phyloP scores from a whole-genome alignment of 1,140 invertebrate genomes.

The Drosophila dunni region DNA sequence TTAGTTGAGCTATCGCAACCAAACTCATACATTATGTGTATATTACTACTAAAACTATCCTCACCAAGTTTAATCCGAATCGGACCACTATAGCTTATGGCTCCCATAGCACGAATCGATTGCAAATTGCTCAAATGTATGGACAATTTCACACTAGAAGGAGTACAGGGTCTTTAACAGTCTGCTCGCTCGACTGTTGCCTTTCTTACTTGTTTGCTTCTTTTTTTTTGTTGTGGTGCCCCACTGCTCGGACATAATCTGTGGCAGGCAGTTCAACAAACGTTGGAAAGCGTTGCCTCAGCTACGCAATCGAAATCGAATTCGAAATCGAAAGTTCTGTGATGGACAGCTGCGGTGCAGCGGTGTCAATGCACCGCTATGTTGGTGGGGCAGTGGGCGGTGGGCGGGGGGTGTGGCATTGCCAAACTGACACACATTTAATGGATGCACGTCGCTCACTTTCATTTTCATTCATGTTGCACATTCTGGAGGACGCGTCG shows the following conservation, averaged over 20 bases:
- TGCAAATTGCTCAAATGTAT: too few relatives aligned
- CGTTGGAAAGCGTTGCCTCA: conserved; percentile 31
- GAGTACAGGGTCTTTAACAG: too few relatives aligned
- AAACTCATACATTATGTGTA: too few relatives aligned
- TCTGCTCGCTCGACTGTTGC: too few relatives aligned
- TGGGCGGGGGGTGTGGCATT: conserved; percentile 4
- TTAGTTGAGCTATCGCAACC: too few relatives aligned
- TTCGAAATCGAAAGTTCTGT: conserved; percentile 82
- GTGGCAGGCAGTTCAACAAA: conserved; percentile 42
- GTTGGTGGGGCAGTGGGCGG: background rate
- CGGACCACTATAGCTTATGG: too few relatives aligned
- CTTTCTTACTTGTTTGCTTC: too few relatives aligned
- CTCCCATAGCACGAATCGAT: too few relatives aligned
- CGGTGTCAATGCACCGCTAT: conserved; percentile 58
- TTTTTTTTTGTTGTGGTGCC: conserved; percentile 60
- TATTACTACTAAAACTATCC: too few relatives aligned
- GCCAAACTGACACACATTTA: conserved; percentile 74
- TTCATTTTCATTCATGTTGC: conserved; percentile 59
- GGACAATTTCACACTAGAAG: too few relatives aligned
- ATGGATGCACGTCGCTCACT: conserved; percentile 79
- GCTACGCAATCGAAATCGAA: conserved; percentile 81
- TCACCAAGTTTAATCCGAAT: too few relatives aligned
- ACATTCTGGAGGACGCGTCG: conserved; percentile 49
- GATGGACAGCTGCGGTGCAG: conserved; percentile 74
- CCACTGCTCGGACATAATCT: conserved; percentile 38